These are phyloP conservation scores for Sinella curviseta DNA, from an alignment of 1,140 invertebrate species.

Conservation along the genomic window DNA sequence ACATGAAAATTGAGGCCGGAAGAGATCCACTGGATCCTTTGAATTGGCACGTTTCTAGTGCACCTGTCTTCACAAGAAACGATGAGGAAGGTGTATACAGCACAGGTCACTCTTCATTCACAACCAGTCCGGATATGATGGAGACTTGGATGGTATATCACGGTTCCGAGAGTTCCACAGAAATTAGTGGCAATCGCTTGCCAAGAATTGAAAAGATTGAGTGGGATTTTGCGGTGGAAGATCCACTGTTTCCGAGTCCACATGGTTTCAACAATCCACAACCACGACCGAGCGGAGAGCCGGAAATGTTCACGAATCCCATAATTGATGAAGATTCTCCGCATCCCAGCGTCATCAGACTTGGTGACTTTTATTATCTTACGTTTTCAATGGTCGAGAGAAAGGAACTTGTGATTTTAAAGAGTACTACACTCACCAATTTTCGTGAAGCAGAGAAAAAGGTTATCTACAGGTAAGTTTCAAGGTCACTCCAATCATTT, in stretches of 20 bases:
- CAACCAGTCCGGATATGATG: background rate
- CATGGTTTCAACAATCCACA: conserved; percentile 21
- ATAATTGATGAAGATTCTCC: conserved; percentile 35
- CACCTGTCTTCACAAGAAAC: conserved; percentile 24
- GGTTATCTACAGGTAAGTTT: too few relatives aligned
- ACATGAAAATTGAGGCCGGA: conserved; percentile 24
- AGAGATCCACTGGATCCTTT: background rate
- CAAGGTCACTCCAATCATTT: too few relatives aligned
- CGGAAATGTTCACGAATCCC: conserved; percentile 33
- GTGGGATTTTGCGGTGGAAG: conserved; percentile 23
- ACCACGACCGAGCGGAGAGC: conserved; percentile 33
- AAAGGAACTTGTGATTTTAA: conserved; percentile 29
- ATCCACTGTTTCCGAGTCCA: conserved; percentile 28
- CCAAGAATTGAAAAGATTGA: conserved; percentile 37
- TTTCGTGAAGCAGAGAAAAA: conserved; percentile 23
- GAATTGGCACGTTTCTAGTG: conserved; percentile 10
- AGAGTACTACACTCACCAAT: conserved; percentile 35
- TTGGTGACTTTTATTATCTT: conserved; percentile 30
- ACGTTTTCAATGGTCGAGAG: conserved; percentile 12
- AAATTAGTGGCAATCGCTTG: conserved; percentile 28
- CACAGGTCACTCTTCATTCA: background rate
- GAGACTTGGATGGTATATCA: conserved; percentile 24
- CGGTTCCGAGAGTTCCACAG: background rate
- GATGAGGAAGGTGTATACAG: conserved; percentile 23
- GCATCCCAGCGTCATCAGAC: conserved; percentile 10